Percentiles rank a stretch among this genome's conserved stretches.
phyloP scores from a whole-genome alignment of 2,113 vertebrate genomes.

The Neopipo cinnamomea region DNA sequence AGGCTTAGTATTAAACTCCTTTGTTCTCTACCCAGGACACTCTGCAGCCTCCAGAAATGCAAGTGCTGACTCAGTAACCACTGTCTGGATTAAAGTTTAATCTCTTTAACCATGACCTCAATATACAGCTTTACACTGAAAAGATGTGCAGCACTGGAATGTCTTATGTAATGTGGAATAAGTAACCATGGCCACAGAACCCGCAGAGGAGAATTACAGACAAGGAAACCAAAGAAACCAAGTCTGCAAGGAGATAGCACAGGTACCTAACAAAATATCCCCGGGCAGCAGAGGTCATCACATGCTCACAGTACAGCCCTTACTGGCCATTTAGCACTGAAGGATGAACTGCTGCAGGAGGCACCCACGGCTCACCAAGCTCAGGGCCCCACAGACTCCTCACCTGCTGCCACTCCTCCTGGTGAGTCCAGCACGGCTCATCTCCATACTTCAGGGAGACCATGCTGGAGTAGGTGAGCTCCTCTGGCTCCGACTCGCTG shows the following conservation, averaged over 20 bases:
- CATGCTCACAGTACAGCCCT: not conserved
- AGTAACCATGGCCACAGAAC: not conserved
- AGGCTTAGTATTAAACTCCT: not conserved
- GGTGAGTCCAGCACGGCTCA: not conserved
- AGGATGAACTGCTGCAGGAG: not conserved
- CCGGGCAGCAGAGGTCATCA: not conserved
- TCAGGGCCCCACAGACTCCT: not conserved
- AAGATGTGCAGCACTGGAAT: not conserved
- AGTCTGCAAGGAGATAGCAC: not conserved
- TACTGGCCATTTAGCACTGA: not conserved
- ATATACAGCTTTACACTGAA: not conserved
- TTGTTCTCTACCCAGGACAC: not conserved
- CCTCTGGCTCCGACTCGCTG: constrained; percentile 21
- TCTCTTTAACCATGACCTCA: constrained; percentile 49
- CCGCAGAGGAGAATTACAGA: not conserved
- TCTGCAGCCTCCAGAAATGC: not conserved
- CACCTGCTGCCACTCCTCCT: constrained; percentile 86
- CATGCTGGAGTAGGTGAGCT: constrained; percentile 37
- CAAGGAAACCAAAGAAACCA: not conserved
- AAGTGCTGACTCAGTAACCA: constrained; percentile 28
- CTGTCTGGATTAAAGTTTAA: constrained; percentile 16
- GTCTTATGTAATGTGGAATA: not conserved
- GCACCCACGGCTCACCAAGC: not conserved
- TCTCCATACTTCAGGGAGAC: constrained; percentile 40
- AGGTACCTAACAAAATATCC: accelerated